Evolutionary conservation across 2,797 vertebrate species (phyloP).

Genomic region (Falco biarmicus): DNA sequence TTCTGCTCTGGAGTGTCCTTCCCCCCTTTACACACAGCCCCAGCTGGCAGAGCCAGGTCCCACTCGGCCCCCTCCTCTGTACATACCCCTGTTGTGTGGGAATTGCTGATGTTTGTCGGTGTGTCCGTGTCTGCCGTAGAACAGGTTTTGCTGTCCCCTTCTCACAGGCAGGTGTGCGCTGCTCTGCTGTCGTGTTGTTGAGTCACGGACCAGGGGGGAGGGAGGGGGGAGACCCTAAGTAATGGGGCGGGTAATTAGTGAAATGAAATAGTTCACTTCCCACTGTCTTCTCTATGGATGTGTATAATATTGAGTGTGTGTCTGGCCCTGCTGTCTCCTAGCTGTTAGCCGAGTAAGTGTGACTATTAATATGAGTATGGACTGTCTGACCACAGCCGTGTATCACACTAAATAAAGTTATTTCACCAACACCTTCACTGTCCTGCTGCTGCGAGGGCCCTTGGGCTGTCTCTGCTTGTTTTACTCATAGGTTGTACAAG

Average conservation of each 20-base stretch:
- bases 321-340: conserved; percentile 90
- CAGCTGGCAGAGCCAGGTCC: neutral
- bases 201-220: conserved; percentile 60
- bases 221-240: conserved; percentile 50
- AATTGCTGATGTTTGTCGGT: conserved; percentile 61
- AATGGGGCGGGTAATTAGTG: conserved; percentile 40
- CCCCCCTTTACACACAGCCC: neutral
- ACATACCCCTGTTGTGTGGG: conserved; percentile 47
- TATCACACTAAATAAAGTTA: conserved; percentile 89
- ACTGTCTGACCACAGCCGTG: conserved; percentile 90
- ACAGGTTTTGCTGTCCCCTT: conserved; percentile 45
- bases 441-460: neutral
- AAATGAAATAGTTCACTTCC: conserved; percentile 60
- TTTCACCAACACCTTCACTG: conserved; percentile 80
- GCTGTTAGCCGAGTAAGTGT: conserved; percentile 93
- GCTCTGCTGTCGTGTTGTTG: conserved; percentile 55
- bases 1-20: neutral
- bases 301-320: conserved; percentile 87
- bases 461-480: neutral
- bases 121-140: conserved; percentile 61
- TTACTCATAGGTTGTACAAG: neutral
- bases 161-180: conserved; percentile 31
- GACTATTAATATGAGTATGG: conserved; percentile 90
- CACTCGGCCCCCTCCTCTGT: neutral
- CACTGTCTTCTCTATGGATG: conserved; percentile 87